Conservation (phyloP, 2,797 vertebrate species). For the Gila robusta region DNA sequence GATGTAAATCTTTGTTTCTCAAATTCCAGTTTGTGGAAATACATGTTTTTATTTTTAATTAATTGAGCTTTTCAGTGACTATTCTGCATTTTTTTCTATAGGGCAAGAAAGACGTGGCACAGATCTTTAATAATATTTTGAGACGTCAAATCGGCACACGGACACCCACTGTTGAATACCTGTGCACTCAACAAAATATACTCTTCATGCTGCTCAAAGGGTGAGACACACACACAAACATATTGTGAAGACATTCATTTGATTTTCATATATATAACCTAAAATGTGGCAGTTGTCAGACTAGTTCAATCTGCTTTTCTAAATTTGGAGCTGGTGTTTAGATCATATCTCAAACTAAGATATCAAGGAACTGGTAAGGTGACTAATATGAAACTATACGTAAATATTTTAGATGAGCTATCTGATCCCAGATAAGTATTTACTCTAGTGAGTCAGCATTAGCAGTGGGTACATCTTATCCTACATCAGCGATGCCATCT, state of each 20-base stretch:
- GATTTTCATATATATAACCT: background rate
- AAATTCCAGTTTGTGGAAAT: background rate
- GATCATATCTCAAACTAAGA: background rate
- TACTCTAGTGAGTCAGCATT: background rate
- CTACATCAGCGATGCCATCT: background rate
- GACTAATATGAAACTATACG: background rate
- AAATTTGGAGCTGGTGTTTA: background rate
- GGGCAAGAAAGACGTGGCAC: slow-evolving; percentile 98
- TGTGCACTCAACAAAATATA: slow-evolving; percentile 98
- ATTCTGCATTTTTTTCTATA: slow-evolving; percentile 62
- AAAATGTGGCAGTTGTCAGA: too few species aligned
- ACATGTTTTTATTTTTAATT: background rate
- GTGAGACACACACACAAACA: slow-evolving; percentile 72
- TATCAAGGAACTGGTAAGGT: background rate
- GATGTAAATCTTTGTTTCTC: background rate
- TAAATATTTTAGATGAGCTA: background rate
- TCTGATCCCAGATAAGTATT: background rate
- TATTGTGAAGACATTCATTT: too few species aligned
- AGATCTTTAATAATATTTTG: slow-evolving; percentile 99
- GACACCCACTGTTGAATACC: slow-evolving; percentile 97
- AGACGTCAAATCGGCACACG: slow-evolving; percentile 96
- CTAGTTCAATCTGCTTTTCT: background rate
- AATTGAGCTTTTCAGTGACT: background rate
- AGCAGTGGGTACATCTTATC: background rate
- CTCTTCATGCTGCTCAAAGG: slow-evolving; percentile 98